Base-by-base conservation (phyloP, 2,888 invertebrate genomes). In the Caenorhabditis macrosperma region DNA sequence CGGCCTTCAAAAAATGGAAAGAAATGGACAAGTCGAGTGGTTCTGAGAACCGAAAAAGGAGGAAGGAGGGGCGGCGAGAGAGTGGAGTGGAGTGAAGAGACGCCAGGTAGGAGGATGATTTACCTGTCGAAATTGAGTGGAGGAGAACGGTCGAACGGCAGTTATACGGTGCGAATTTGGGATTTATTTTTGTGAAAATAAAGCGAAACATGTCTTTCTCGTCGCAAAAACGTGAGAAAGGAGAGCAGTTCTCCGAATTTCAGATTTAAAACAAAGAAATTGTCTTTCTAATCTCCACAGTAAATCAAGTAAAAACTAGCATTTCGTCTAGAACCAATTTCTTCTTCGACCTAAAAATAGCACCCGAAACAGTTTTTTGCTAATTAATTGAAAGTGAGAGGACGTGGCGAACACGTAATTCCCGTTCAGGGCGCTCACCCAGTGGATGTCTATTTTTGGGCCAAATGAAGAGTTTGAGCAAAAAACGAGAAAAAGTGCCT, bases 1-100 rank as follows among this genome's bases (percentile, higher is more conserved):
- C 52, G 54, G 63, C 24, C 30, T 54, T 54, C 63, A 55, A 72
- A 71, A 71, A 66, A 52, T 68, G 68, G 57, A 50, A 30, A 48
- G 30, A 30, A 54, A 54, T 30, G 17, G 33, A 35, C 33, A 24
- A 64, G 64, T 64, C 64, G 33, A 64, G 64, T 64, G 68, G 48
- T 63, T 33, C 33, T 46, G 12, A 57, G 61, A 63, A 63, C 17
- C 17, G 46, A 52, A 41, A 64, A 41, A 28, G 5, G 28, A 26
- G 12, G 9, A 26, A 55, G 22, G 57, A 24, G 17, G 52, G 38
- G 63, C 50, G 22, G 63, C 22, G 50, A 35, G 33, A 28, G 22
- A 2, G 30, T n/a, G 28, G 30, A 50, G 15, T 28, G 22, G 26
- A 24, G n/a, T 12, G 22, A 9, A 6, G 7, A 20, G 24, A 30